Evolutionary conservation across 2,797 vertebrate species (phyloP), one percentile per base, ranked within the genome.

Genomic region (Muscicapa striata): DNA sequence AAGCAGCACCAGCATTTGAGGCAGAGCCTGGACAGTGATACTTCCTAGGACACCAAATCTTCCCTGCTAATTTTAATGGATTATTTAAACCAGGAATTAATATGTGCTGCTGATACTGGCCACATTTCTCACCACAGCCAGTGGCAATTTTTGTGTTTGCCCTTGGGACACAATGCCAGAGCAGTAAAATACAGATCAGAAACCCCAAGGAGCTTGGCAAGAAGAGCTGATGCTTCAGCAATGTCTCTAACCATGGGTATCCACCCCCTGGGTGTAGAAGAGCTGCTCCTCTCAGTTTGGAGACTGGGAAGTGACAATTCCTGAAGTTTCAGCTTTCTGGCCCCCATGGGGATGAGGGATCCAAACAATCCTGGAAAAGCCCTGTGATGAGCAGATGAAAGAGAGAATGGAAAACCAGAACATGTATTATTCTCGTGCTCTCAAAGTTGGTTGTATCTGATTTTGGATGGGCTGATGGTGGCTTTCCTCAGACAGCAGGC

Each of bases 241-340:
- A 6, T n/a, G 10, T 21, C n/a, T 89, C 11, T 32, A 29, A 32
- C 0, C 1, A 46, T 3, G 12, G 9, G 3, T 2, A 32, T 57
- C 58, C 24, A 15, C 22, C 20, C n/a, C 4, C 11, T 11, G 29
- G 7, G 2, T 32, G 10, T 29, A 54, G 57, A 51, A 45, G 26
- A 54, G 34, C 34, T 85, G 40, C 52, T 85, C 26, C 13, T 27
- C 22, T 54, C 68, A 59, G 3, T 13, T 26, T 2, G 10, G 64
- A 48, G 27, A 34, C 27, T 55, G 68, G 57, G 52, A 84, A 73
- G 34, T 11, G 23, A 17, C 58, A 62, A 1, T 43, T 89, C 52
- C 26, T 29, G 24, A 79, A 51, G 17, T 41, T 82, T 61, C 30
- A 23, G 11, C 9, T 63, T 52, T 85, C 40, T 80, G 61, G 6